Base-by-base conservation (phyloP, 2,888 invertebrate species). In the Chrysolina oricalcia region DNA sequence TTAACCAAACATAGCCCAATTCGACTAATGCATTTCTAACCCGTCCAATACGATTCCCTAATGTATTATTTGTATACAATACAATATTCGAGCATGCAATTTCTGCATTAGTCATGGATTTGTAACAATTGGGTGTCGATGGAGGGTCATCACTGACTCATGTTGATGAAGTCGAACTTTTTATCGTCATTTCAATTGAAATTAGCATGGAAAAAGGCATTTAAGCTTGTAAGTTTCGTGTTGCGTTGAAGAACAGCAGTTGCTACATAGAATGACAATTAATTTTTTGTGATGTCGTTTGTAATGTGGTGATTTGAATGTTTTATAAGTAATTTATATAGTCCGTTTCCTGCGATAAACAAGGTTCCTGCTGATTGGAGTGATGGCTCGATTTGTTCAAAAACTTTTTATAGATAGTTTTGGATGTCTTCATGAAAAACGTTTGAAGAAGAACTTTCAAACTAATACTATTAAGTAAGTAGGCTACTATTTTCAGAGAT, bases 21-120 rank as follows among this genome's bases (percentile, higher is more conserved):
- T 76, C 71, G 41, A 27, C 56, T 76, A 76, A 76, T 76, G 76
- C 64, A 72, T 71, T 76, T 70, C 63, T 68, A 68, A 74, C 64
- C 62, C 69, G 65, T 35, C 19, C 64, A 75, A 72, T 72, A 70
- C 50, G 66, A 40, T 53, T 68, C 48, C 53, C 68, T 68, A 40
- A 68, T 68, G 68, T 53, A 40, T 68, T 68, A 53, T 68, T 68
- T 53, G 68, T 50, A 53, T 53, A 68, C 41, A 48, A 68, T 68
- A 68, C 40, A 53, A 40, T 68, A 35, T 53, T 56, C 15, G 13
- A 19, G 40, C 68, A 68, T 68, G 68, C 68, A 15, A 68, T 68
- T 40, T 48, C 2, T 13, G 40, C 68, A 68, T 68, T 68, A 68
- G 68, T 53, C 27, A 35, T 40, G 53, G 27, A 68, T 56, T 50